These are phyloP conservation scores for Lamprotornis superbus DNA, from an alignment of 2,113 vertebrate genomes.

Conservation along the genomic window DNA sequence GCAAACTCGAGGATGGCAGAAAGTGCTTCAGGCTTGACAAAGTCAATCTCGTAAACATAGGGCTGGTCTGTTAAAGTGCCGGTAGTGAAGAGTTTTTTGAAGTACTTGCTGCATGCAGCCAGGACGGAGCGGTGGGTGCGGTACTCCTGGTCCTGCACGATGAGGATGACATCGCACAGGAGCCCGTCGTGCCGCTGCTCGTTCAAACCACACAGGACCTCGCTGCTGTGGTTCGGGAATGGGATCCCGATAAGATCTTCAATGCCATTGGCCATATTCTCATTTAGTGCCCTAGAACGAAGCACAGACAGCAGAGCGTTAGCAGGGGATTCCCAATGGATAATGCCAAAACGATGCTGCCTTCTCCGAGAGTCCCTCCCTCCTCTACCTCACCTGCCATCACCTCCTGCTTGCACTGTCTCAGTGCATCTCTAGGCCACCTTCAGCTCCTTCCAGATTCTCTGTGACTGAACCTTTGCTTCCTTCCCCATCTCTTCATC, in stretches of 20 bases:
- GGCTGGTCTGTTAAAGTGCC: constrained; percentile 82
- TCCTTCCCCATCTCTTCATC: background rate
- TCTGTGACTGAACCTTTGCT: background rate
- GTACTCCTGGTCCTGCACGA: constrained; percentile 94
- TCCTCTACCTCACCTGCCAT: background rate
- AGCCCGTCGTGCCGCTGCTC: constrained; percentile 92
- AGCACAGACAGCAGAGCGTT: constrained; percentile 20
- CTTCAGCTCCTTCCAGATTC: background rate
- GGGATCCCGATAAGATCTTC: constrained; percentile 98
- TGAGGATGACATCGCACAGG: constrained; percentile 94
- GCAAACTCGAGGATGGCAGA: constrained; percentile 97
- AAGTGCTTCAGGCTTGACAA: constrained; percentile 92
- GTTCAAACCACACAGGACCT: constrained; percentile 92
- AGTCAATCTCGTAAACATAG: constrained; percentile 94
- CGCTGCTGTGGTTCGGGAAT: constrained; percentile 98
- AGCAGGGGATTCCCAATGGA: background rate
- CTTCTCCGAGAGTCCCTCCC: background rate
- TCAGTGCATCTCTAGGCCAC: background rate
- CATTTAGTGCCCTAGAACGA: constrained; percentile 75
- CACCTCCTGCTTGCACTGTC: background rate
- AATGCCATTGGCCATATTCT: constrained; percentile 91
- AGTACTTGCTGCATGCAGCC: constrained; percentile 98
- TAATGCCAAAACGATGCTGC: rapidly evolving
- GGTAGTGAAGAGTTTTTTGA: constrained; percentile 97
- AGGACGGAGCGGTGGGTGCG: constrained; percentile 92